Base-by-base conservation (phyloP, 1,140 invertebrate species). In the Coenobita brevimanus region DNA sequence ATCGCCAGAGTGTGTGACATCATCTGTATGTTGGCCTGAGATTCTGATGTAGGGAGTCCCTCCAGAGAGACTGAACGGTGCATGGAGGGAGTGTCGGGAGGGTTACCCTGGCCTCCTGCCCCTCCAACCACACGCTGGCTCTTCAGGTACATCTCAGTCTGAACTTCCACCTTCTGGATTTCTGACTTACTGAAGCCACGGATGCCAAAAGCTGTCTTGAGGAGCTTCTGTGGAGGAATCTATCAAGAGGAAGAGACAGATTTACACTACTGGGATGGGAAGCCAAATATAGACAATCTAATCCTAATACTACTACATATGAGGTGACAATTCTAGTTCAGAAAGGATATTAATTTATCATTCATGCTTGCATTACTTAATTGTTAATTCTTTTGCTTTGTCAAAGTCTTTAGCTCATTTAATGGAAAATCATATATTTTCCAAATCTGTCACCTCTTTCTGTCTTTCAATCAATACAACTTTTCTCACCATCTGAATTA, bases 11-110 rank as follows among this genome's bases (percentile, higher is more conserved):
- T 98, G 92, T 97, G 96, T 24, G 97, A 97, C 94, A 97, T 96
- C 96, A 97, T 97, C 93, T 97, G 96, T 89, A 98, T 97, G 93
- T 97, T 97, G 93, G 96, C 95, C 94, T 98, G 97, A 71, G 96
- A 97, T 92, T 97, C 96, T 93, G 96, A 97, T 91, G 96, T 97
- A 82, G 97, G 96, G 90, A 98, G 93, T 93, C 97, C 97, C 93
- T 98, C 97, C 67, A 95, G 96, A 33, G 97, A 97, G 91, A 96
- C 94, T 71, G 96, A 97, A 91, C 96, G 94, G 60, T 95, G 94
- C 91, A 97, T 93, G 89, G 95, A 94, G 91, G 95, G 94, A 36
- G 95, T 94, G 82, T 95, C 95, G 83, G 94, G 64, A 91, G 91
- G 33, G 71, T 86, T 89, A 60, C 84, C 17, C 17, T 24, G 60